Conservation (phyloP, 1,140 invertebrate genomes). For the Neuroterus valhalla region DNA sequence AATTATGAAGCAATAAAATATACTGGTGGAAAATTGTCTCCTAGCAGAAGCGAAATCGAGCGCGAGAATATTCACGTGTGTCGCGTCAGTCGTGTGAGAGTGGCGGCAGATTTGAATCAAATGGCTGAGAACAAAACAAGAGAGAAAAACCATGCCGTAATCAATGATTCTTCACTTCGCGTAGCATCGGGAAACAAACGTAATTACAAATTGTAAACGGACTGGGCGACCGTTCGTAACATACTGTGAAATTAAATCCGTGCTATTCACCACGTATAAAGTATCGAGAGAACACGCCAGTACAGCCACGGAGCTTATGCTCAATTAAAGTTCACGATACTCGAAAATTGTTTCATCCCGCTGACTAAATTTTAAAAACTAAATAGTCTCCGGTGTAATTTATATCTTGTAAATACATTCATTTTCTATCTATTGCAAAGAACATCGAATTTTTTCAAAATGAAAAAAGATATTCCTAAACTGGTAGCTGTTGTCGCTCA, state of each 20-base stretch:
- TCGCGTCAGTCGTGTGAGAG: background rate
- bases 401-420: background rate
- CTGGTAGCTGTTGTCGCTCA: no score
- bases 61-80: conserved; percentile 12
- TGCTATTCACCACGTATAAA: conserved; percentile 56
- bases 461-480: no score
- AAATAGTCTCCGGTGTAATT: background rate
- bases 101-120: conserved; percentile 26
- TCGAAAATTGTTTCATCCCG: conserved; percentile 19
- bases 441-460: no score
- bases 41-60: conserved; percentile 18
- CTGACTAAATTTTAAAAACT: background rate
- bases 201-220: conserved; percentile 56
- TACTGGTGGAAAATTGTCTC: background rate
- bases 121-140: conserved; percentile 23
- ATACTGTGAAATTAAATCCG: conserved; percentile 56
- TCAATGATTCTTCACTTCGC: background rate
- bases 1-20: background rate
- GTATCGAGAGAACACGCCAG: conserved; percentile 51
- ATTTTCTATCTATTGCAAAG: background rate
- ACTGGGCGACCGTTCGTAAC: conserved; percentile 40
- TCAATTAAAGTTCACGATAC: conserved; percentile 23
- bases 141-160: conserved; percentile 24
- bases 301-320: conserved; percentile 40
- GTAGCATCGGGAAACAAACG: conserved; percentile 36